phyloP scores from a whole-genome alignment of 2,797 vertebrate species.

The Microtus agrestis region DNA sequence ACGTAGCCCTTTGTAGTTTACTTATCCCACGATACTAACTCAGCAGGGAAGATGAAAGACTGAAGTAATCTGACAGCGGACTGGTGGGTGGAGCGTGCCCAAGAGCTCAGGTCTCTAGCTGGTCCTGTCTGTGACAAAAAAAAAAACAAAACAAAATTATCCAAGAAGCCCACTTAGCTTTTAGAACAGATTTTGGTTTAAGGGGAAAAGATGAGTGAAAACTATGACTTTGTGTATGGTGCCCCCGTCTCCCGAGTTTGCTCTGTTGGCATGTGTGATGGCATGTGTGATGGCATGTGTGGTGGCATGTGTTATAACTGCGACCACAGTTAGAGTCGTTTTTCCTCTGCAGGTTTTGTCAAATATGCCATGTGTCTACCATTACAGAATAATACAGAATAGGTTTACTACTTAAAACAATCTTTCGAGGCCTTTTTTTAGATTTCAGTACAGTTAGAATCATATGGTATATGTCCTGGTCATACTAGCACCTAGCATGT shows the following conservation, averaged over 20 bases:
- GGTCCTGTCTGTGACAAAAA: neutral
- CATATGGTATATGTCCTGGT: neutral
- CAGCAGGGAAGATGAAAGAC: neutral
- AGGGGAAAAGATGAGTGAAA: constrained; percentile 7
- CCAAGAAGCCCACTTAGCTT: neutral
- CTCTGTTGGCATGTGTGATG: neutral
- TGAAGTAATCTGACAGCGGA: constrained; percentile 2
- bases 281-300: neutral
- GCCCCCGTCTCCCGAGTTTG: neutral
- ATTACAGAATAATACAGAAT: neutral
- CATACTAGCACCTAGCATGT: neutral
- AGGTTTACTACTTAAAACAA: neutral
- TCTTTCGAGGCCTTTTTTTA: neutral
- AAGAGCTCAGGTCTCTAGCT: neutral
- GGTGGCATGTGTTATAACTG: neutral
- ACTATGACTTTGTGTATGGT: neutral
- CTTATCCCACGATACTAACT: neutral
- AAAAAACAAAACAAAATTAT: neutral
- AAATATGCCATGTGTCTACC: neutral
- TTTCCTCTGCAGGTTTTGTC: neutral
- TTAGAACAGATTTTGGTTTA: constrained; percentile 16
- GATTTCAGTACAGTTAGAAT: neutral
- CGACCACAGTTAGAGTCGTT: neutral
- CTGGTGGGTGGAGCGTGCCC: neutral
- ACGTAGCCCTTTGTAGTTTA: neutral